Conservation (phyloP, 2,113 vertebrate species). For the Centropus unirufus region DNA sequence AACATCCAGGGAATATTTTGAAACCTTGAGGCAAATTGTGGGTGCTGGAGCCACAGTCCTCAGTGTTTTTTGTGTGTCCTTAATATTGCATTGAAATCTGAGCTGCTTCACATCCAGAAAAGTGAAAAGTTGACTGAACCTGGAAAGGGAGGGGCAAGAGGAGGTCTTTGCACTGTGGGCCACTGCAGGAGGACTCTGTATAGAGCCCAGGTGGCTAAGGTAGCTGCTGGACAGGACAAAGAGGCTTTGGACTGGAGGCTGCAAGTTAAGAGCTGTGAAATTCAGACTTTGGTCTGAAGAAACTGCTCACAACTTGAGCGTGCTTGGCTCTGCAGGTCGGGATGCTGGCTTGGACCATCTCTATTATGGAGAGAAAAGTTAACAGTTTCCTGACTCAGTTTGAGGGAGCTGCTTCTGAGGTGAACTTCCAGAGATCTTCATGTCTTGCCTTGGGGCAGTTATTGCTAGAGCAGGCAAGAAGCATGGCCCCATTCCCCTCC, state of each 20-base stretch:
- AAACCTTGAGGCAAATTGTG: slow-evolving; percentile 29
- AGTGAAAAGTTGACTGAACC: neutral
- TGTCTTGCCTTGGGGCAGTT: accelerated
- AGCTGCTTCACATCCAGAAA: neutral
- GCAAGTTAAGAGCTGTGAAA: neutral
- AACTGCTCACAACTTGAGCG: neutral
- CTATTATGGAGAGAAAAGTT: neutral
- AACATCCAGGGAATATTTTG: slow-evolving; percentile 43
- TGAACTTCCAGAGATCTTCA: neutral
- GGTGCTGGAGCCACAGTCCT: neutral
- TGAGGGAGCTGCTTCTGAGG: neutral
- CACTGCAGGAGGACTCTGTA: neutral
- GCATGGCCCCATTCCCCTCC: no score
- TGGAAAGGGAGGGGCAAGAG: neutral
- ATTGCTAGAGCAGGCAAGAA: neutral
- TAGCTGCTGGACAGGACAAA: neutral
- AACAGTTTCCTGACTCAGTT: neutral
- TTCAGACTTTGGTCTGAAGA: neutral
- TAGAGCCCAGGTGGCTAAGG: neutral
- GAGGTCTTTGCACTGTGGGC: neutral
- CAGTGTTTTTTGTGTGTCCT: neutral
- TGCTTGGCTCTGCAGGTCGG: neutral
- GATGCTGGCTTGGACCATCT: neutral
- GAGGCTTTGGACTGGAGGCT: neutral
- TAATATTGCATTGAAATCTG: neutral